Evolutionary conservation across 2,113 vertebrate genomes (phyloP).

Genomic region (Apaloderma vittatum): DNA sequence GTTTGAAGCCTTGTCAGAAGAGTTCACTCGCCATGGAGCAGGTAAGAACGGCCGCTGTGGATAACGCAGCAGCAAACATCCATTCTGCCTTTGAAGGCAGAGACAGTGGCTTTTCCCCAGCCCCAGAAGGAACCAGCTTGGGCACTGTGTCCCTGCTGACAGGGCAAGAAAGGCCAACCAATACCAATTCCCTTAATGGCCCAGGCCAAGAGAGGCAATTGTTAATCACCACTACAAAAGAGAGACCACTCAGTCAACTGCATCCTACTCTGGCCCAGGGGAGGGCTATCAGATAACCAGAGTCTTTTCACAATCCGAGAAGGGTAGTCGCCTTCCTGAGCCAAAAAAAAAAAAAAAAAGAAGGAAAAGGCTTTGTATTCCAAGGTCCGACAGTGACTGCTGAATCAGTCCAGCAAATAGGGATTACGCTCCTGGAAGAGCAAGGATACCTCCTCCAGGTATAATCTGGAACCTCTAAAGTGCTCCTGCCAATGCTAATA

Average conservation of each 20-base stretch:
- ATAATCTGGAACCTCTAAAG: slow-evolving; percentile 57
- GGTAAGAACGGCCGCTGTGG: background rate
- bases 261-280: slow-evolving; percentile 11
- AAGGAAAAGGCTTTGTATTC: background rate
- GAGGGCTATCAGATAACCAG: background rate
- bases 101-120: background rate
- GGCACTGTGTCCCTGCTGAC: background rate
- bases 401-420: background rate
- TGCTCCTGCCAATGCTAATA: slow-evolving; percentile 47
- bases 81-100: background rate
- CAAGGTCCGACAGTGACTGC: background rate
- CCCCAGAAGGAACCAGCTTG: background rate
- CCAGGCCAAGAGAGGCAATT: background rate
- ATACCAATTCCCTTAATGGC: background rate
- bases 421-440: background rate
- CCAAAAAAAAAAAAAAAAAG: background rate
- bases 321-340: slow-evolving; percentile 31
- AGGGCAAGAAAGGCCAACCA: slow-evolving; percentile 28
- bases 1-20: slow-evolving; percentile 44
- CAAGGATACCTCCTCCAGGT: slow-evolving; percentile 18
- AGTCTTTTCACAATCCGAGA: slow-evolving; percentile 25
- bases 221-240: background rate
- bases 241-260: background rate
- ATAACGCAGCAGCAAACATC: background rate
- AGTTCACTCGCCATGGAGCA: background rate